A percentile compares a stretch with the other conserved stretches of the same genome.
These are phyloP conservation scores for Theonella swinhoei DNA, from an alignment of 37 sponge, comb jelly and placozoan genomes.

Conservation along the genomic window DNA sequence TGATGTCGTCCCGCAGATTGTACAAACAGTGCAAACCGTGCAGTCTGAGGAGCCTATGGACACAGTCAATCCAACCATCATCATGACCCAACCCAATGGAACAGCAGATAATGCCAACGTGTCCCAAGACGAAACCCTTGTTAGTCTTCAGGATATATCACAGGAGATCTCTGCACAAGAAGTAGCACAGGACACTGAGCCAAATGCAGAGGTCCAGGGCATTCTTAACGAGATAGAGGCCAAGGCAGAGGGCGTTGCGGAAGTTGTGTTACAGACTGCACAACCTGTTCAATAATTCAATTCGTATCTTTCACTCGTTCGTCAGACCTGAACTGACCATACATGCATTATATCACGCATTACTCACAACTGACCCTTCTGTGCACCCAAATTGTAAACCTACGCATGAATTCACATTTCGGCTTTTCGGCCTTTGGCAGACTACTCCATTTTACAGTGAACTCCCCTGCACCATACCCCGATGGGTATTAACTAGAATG, in stretches of 20 bases:
- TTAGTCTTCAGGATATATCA: not conserved
- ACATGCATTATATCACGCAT: too few relatives aligned
- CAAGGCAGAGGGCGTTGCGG: conserved; percentile 44
- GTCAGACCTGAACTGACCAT: too few relatives aligned
- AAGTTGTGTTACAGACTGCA: conserved; percentile 50
- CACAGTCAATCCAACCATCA: not conserved
- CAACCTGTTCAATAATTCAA: conserved; percentile 38
- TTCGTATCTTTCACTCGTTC: too few relatives aligned
- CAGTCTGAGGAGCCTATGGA: conserved; percentile 19
- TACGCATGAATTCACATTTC: not conserved
- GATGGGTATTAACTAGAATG: not conserved
- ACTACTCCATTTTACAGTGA: not conserved
- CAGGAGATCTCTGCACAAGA: not conserved
- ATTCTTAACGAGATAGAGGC: conserved; percentile 45
- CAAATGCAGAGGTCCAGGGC: conserved; percentile 59
- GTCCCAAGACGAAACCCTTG: not conserved
- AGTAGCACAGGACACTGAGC: conserved; percentile 8
- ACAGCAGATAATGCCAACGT: not conserved
- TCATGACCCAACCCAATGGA: conserved; percentile 2
- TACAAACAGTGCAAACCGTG: not conserved
- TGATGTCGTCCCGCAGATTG: not conserved
- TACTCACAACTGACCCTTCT: too few relatives aligned
- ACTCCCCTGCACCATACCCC: not conserved
- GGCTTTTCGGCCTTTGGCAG: not conserved
- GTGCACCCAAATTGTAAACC: not conserved